Base-by-base conservation (phyloP, 2,888 invertebrate genomes). In the Eupelmus urozonus region DNA sequence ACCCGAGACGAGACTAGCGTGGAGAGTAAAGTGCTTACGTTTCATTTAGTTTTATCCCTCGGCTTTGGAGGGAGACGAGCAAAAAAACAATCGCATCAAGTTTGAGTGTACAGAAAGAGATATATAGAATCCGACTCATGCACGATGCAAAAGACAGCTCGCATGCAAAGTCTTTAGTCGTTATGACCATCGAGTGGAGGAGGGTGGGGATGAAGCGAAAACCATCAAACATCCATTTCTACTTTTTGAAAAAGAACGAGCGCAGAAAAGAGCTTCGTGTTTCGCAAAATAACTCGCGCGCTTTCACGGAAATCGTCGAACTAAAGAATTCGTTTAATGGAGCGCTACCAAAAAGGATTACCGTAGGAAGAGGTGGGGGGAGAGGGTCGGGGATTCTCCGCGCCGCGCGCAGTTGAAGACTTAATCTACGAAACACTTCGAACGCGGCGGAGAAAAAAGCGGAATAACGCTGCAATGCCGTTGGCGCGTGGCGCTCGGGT, bases 381-480 rank as follows among this genome's bases (percentile, higher is more conserved):
- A 34, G 34, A 34, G 34, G 34, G 9, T 34, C 9, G n/a, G n/a
- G n/a, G n/a, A n/a, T n/a, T n/a, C n/a, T n/a, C n/a, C n/a, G n/a
- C n/a, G n/a, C n/a, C n/a, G n/a, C n/a, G 13, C 20, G 27, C 18
- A 18, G 45, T n/a, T 34, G 45, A 67, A 53, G 67, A 60, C 75
- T 67, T 75, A 75, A 75, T 75, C 53, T 45, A 20, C 42, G 55
- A 23, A 76, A 55, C 59, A 67, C 25, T 51, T 53, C 25, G 13
- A 49, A 25, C 34, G 57, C 49, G 25, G 34, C 13, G 23, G 9
- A 34, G 45, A 67, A 69, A 62, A 53, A 20, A 13, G 5, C 45
- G 71, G 62, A 79, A 74, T 65, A 81, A 82, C 79, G 34, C 34
- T n/a, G n/a, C n/a, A n/a, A n/a, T n/a, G n/a, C n/a, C 67, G 81